Conservation (phyloP, 2,113 vertebrate species). For the Conger conger region DNA sequence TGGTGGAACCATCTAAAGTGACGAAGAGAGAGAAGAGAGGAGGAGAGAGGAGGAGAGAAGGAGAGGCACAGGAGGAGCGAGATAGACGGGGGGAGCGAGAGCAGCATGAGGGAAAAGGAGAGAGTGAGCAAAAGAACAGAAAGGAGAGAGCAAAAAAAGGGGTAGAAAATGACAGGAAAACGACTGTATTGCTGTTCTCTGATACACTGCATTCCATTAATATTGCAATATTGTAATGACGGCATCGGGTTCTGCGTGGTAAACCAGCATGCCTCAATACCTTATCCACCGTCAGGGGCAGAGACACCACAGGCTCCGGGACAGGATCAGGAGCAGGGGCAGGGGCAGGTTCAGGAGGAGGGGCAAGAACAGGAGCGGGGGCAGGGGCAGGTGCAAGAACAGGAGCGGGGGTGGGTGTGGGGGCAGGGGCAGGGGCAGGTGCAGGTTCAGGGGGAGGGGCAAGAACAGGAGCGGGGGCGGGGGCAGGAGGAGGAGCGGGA, state of each 20-base stretch:
- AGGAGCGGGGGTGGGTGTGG: too few relatives aligned
- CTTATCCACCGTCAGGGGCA: not conserved
- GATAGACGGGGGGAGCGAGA: not conserved
- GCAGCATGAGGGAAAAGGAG: not conserved
- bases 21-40: conserved; percentile 39
- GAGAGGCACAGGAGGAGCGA: conserved; percentile 8
- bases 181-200: not conserved
- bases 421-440: not conserved
- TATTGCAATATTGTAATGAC: not conserved
- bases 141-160: conserved; percentile 39
- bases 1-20: conserved; percentile 76
- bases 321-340: too few relatives aligned
- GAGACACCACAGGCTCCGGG: not conserved
- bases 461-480: conserved; percentile 22
- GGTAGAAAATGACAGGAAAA: conserved; percentile 13
- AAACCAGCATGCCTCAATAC: not conserved
- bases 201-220: not conserved
- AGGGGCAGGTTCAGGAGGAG: not conserved
- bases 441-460: conserved; percentile 52
- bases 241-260: not conserved
- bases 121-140: conserved; percentile 41
- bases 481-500: not conserved
- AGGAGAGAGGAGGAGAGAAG: conserved; percentile 52
- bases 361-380: too few relatives aligned
- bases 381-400: not conserved